Evolutionary conservation across 2,797 vertebrate genomes (phyloP).

Genomic region (Erithacus rubecula): DNA sequence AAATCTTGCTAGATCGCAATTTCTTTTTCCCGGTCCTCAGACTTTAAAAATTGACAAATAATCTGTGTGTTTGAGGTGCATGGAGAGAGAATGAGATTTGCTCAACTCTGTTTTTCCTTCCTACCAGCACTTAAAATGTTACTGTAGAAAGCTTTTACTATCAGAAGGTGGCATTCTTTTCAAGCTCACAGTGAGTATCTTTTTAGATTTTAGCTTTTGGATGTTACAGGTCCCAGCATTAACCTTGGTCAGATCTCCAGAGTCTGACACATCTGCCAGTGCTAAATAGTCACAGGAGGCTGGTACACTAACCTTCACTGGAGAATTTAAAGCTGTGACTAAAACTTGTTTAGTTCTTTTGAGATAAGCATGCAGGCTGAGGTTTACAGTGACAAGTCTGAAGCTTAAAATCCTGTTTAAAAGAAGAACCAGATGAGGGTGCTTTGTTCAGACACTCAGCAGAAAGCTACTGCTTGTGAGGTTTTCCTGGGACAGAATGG

Average conservation of each 20-base stretch:
- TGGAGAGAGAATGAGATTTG: not conserved
- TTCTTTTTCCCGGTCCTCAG: not conserved
- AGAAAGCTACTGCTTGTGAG: not conserved
- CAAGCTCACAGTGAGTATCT: not conserved
- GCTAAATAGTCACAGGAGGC: not conserved
- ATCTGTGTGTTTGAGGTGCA: not conserved
- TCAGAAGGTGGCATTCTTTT: not conserved
- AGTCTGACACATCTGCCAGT: not conserved
- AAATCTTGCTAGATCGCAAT: not conserved
- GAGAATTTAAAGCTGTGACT: not conserved
- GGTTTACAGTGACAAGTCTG: not conserved
- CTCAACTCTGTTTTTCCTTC: not conserved
- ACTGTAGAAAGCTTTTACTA: not conserved
- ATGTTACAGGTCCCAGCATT: not conserved
- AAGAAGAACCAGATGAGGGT: not conserved
- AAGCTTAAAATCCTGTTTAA: not conserved
- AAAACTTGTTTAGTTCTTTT: not conserved
- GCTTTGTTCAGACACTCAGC: not conserved
- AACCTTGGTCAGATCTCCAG: not conserved
- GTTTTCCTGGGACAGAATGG: not conserved
- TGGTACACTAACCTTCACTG: not conserved
- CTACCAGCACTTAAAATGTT: not conserved
- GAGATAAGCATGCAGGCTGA: not conserved
- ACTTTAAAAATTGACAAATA: not conserved
- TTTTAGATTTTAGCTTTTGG: not conserved